A percentile compares a stretch with the other conserved stretches of the same genome.
Evolutionary conservation across 2,797 vertebrate species (phyloP).

Genomic region (Tenualosa thibaudeaui): DNA sequence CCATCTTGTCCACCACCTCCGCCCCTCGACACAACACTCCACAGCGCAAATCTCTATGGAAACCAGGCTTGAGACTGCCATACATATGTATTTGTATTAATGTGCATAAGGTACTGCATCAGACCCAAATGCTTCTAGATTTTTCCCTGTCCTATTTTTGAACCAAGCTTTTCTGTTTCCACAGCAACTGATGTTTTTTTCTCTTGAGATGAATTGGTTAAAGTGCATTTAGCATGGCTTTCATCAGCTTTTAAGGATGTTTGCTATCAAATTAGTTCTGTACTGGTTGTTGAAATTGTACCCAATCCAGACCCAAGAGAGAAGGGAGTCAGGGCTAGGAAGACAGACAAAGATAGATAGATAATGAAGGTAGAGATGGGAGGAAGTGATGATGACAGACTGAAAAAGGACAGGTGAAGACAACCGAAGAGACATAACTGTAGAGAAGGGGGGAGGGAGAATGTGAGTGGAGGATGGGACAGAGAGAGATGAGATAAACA

Average conservation of each 20-base stretch:
- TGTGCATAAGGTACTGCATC: neutral
- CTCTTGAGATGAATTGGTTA: neutral
- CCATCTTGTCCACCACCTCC: neutral
- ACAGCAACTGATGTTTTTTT: neutral
- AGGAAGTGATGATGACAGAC: neutral
- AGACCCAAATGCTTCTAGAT: neutral
- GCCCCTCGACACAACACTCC: neutral
- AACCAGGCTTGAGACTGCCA: neutral
- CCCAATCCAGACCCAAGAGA: neutral
- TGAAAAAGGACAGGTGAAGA: neutral
- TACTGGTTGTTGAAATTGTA: neutral
- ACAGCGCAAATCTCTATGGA: neutral
- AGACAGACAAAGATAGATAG: neutral
- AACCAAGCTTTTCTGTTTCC: neutral
- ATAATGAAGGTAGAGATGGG: neutral
- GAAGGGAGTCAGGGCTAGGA: neutral
- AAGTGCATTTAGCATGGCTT: neutral
- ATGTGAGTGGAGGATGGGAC: neutral
- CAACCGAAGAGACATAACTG: too few species aligned
- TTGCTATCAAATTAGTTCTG: neutral
- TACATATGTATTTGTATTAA: conserved; percentile 13
- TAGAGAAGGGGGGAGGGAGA: neutral
- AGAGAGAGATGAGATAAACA: too few species aligned
- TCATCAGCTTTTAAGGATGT: neutral
- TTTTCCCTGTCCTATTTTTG: neutral